Conservation (phyloP, 2,888 invertebrate species). For the Acheta domesticus region DNA sequence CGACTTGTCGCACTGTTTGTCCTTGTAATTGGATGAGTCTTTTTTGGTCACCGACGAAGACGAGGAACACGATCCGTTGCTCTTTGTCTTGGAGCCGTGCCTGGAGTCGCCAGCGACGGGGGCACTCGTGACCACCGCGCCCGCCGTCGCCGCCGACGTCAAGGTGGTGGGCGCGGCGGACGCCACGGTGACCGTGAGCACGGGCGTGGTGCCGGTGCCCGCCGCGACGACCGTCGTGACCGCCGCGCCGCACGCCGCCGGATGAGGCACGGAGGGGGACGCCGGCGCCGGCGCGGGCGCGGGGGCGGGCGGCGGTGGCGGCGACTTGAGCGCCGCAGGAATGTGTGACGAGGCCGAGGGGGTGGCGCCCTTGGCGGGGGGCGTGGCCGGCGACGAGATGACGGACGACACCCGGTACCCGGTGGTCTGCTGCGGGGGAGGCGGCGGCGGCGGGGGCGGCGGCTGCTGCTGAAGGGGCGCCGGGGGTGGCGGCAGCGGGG, state of each 20-base stretch:
- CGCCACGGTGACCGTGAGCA: conserved; percentile 33
- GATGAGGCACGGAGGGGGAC: conserved; percentile 18
- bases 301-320: conserved; percentile 29
- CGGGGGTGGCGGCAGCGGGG: conserved; percentile 26
- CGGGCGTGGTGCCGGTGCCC: conserved; percentile 35
- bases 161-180: conserved; percentile 33
- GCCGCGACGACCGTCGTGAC: conserved; percentile 33
- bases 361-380: not conserved
- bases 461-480: conserved; percentile 31
- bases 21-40: conserved; percentile 24
- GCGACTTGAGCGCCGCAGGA: conserved; percentile 31
- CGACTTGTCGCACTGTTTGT: conserved; percentile 21
- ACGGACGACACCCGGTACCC: not conserved
- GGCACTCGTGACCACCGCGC: conserved; percentile 25
- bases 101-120: conserved; percentile 26
- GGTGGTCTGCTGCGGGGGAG: not conserved
- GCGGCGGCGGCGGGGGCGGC: not conserved
- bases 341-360: conserved; percentile 29
- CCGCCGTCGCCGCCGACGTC: conserved; percentile 28
- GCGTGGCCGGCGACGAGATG: not conserved
- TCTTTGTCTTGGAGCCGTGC: conserved; percentile 25
- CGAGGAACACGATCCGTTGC: not conserved
- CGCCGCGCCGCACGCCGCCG: conserved; percentile 20
- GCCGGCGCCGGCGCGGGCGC: conserved; percentile 20
- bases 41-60: conserved; percentile 27